These are phyloP conservation scores for Eucera pruinosa DNA, from an alignment of 2,888 invertebrate species.

Conservation along the genomic window DNA sequence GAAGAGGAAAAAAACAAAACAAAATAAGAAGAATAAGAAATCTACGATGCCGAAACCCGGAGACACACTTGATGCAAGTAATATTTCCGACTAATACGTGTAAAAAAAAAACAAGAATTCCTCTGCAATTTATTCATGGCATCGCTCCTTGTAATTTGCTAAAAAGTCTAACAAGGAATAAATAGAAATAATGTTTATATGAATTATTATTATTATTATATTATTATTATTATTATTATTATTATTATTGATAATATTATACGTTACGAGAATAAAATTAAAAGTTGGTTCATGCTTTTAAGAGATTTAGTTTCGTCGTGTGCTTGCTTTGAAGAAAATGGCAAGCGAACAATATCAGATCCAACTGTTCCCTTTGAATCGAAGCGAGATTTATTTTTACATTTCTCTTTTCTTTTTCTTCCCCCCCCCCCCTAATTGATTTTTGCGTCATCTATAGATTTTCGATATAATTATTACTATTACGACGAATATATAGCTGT, in stretches of 20 bases:
- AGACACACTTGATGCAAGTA: constrained; percentile 51
- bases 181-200: constrained; percentile 83
- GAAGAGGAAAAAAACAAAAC: too few species aligned
- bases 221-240: too few species aligned
- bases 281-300: constrained; percentile 82
- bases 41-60: constrained; percentile 46
- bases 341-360: constrained; percentile 72
- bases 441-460: too few species aligned
- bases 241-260: constrained; percentile 73
- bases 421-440: too few species aligned
- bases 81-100: constrained; percentile 59
- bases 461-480: too few species aligned
- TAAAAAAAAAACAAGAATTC: constrained; percentile 66
- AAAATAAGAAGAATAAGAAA: constrained; percentile 31
- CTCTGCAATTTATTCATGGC: constrained; percentile 61
- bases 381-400: too few species aligned
- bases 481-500: too few species aligned
- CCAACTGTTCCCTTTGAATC: constrained; percentile 75
- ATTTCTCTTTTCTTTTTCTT: too few species aligned
- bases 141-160: constrained; percentile 69
- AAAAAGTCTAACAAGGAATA: constrained; percentile 74
- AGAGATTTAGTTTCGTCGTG: constrained; percentile 80
- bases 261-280: constrained; percentile 79
- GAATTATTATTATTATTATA: constrained; percentile 80
- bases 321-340: constrained; percentile 76